Conservation (phyloP, 2,113 vertebrate genomes). For the Empidonax alnorum region DNA sequence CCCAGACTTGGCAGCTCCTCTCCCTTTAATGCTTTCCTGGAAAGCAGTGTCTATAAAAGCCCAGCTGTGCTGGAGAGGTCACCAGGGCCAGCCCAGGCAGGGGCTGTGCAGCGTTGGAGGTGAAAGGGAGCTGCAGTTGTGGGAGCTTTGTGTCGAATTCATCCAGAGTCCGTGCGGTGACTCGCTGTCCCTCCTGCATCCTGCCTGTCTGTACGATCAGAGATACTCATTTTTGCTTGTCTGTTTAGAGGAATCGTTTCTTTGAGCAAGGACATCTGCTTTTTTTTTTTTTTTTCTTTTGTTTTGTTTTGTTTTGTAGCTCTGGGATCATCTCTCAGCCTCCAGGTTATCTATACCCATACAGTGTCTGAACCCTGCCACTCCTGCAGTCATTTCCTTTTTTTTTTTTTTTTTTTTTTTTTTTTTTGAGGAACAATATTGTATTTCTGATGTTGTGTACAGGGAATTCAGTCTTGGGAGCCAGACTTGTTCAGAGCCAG, state of each 20-base stretch:
- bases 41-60: not conserved
- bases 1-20: not conserved
- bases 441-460: not conserved
- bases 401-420: not conserved
- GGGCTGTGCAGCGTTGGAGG: accelerated
- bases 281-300: not conserved
- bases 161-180: not conserved
- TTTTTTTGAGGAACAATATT: not conserved
- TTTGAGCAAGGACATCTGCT: not conserved
- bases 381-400: not conserved
- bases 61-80: not conserved
- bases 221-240: not conserved
- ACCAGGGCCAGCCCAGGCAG: not conserved
- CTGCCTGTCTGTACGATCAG: not conserved
- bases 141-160: not conserved
- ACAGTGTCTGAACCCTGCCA: not conserved
- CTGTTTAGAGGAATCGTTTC: not conserved
- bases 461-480: not conserved
- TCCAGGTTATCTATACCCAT: not conserved
- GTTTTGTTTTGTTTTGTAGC: not conserved
- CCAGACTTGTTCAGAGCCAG: not conserved
- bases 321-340: not conserved
- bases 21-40: not conserved
- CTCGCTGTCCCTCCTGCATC: not conserved
- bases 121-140: not conserved